Percentiles rank a stretch among this genome's conserved stretches.
These are phyloP conservation scores for Rhombomys opimus DNA, from an alignment of 2,113 vertebrate genomes.

Conservation along the genomic window DNA sequence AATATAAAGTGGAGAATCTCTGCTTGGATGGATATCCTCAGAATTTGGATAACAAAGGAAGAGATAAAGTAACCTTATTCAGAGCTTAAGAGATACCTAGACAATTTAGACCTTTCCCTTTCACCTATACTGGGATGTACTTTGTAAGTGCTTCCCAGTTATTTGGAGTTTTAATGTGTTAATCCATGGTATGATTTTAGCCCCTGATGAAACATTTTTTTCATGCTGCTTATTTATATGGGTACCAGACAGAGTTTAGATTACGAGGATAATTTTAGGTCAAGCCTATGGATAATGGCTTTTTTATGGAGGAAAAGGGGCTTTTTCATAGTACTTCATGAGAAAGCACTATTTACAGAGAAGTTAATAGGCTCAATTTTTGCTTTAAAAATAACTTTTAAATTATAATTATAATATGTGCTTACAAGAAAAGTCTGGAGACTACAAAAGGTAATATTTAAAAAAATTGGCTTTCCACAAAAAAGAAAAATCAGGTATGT, in stretches of 20 bases:
- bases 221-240: conserved; percentile 21
- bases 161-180: conserved; percentile 33
- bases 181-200: background rate
- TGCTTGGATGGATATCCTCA: background rate
- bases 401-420: background rate
- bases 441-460: background rate
- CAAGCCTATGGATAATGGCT: background rate
- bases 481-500: background rate
- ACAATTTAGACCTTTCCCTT: background rate
- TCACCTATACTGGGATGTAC: background rate
- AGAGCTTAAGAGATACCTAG: conserved; percentile 7
- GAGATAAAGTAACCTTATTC: background rate
- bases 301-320: background rate
- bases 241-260: background rate
- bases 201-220: conserved; percentile 17
- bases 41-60: background rate
- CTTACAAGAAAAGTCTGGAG: conserved; percentile 13
- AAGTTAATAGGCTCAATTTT: conserved; percentile 53
- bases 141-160: conserved; percentile 13
- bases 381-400: conserved; percentile 45
- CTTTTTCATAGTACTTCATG: conserved; percentile 3
- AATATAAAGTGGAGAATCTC: background rate
- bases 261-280: conserved; percentile 21
- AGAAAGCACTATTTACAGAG: conserved; percentile 30
- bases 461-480: background rate